Percentiles rank a stretch among this genome's conserved stretches.
Evolutionary conservation across 2,888 invertebrate species (phyloP).

Genomic region (Lasioglossum figueresi): DNA sequence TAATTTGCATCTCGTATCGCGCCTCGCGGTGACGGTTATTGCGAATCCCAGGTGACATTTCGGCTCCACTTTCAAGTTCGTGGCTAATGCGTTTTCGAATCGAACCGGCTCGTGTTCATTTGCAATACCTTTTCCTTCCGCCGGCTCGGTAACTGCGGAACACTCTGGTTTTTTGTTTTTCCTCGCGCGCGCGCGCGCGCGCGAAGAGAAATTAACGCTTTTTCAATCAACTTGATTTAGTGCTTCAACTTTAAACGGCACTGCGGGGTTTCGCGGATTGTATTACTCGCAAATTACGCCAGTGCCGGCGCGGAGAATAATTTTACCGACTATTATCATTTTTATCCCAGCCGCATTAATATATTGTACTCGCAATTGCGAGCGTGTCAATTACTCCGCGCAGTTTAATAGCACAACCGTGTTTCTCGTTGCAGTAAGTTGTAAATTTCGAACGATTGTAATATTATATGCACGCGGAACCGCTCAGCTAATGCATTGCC

Average conservation of each 20-base stretch:
- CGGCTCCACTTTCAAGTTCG: constrained; percentile 29
- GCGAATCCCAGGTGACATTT: constrained; percentile 52
- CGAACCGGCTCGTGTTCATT: background rate
- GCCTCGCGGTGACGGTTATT: constrained; percentile 44
- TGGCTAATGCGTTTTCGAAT: constrained; percentile 45
- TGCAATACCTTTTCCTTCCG: background rate
- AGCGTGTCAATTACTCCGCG: background rate
- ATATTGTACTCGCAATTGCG: background rate
- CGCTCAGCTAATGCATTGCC: background rate
- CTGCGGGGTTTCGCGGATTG: background rate
- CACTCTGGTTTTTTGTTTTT: background rate
- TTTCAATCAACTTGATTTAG: background rate
- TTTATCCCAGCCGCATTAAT: background rate
- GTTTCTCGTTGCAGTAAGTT: background rate
- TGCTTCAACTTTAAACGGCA: background rate
- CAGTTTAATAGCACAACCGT: background rate
- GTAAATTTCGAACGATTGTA: background rate
- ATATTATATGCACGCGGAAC: background rate
- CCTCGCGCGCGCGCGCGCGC: background rate
- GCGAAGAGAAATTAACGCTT: background rate
- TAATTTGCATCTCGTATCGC: constrained; percentile 61
- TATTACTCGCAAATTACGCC: background rate
- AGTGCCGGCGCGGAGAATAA: background rate
- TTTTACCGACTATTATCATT: background rate
- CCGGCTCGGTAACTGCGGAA: background rate